Conservation (phyloP, 2,797 vertebrate species). For the Etheostoma perlongum region DNA sequence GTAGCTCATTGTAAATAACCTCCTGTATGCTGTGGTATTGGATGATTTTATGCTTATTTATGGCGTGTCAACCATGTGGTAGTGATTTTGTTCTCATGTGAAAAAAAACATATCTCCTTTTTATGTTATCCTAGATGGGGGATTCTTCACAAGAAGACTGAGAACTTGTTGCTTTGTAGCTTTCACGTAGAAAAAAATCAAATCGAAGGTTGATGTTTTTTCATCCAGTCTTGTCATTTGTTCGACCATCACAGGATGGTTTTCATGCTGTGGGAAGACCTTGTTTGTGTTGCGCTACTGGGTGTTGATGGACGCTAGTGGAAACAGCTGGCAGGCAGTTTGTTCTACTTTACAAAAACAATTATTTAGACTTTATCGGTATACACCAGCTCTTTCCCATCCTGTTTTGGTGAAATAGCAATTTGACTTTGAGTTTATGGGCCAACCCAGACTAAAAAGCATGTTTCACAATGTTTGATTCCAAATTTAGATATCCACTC, state of each 20-base stretch:
- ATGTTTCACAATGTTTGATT: slow-evolving; percentile 19
- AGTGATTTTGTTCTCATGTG: slow-evolving; percentile 50
- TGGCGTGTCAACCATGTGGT: slow-evolving; percentile 57
- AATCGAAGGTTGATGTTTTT: not conserved
- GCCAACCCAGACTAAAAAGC: not conserved
- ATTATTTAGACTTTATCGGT: slow-evolving; percentile 41
- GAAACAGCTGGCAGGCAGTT: slow-evolving; percentile 42
- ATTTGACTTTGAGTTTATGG: not conserved
- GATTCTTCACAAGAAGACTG: slow-evolving; percentile 22
- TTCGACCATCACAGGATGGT: slow-evolving; percentile 19
- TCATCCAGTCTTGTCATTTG: slow-evolving; percentile 17
- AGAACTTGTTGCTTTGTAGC: slow-evolving; percentile 16
- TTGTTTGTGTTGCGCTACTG: slow-evolving; percentile 44
- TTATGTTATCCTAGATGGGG: slow-evolving; percentile 41
- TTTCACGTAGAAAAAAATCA: not conserved
- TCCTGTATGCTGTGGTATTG: slow-evolving; percentile 49
- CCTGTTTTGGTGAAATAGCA: slow-evolving; percentile 42
- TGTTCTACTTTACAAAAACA: slow-evolving; percentile 43
- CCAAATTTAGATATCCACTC: slow-evolving; percentile 39
- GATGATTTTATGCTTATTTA: slow-evolving; percentile 46
- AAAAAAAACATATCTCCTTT: slow-evolving; percentile 19
- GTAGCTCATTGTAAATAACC: slow-evolving; percentile 44
- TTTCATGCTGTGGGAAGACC: slow-evolving; percentile 35
- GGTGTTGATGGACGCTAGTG: slow-evolving; percentile 43
- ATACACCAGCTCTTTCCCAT: slow-evolving; percentile 31